A percentile compares a stretch with the other conserved stretches of the same genome.
These are phyloP conservation scores for Acestrorhynchus altus DNA, from an alignment of 2,797 vertebrate species.

Conservation along the genomic window DNA sequence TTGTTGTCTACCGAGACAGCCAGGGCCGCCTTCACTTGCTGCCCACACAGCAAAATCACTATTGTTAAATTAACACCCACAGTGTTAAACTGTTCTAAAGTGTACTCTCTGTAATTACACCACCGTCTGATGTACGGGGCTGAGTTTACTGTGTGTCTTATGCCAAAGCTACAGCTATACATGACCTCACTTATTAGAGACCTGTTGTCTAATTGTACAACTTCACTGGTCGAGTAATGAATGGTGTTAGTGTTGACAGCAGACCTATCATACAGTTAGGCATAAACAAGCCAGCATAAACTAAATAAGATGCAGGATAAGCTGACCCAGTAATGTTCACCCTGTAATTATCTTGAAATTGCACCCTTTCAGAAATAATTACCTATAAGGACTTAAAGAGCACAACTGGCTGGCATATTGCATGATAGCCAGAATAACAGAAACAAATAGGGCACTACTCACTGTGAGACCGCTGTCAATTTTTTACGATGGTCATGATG, in stretches of 20 bases:
- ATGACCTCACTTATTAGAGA: conserved; percentile 36
- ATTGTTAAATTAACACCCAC: conserved; percentile 53
- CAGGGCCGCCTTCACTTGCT: conserved; percentile 23
- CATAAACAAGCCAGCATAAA: conserved; percentile 27
- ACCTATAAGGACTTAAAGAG: neutral
- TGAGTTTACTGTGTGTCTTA: conserved; percentile 5
- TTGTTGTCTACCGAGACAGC: conserved; percentile 25
- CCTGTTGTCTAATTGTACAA: conserved; percentile 31
- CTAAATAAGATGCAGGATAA: conserved; percentile 12
- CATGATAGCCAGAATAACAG: neutral
- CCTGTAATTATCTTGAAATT: conserved; percentile 41
- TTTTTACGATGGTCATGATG: neutral
- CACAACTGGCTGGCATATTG: neutral
- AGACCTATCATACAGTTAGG: neutral
- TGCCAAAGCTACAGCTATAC: conserved; percentile 22
- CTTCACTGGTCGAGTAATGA: conserved; percentile 39
- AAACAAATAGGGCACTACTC: neutral
- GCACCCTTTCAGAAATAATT: conserved; percentile 4
- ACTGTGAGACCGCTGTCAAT: neutral
- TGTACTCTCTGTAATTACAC: conserved; percentile 42
- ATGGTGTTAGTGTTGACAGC: conserved; percentile 25
- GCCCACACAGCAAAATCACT: conserved; percentile 39
- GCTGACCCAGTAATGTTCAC: neutral
- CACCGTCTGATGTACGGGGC: conserved; percentile 7
- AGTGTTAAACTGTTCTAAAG: conserved; percentile 30